Evolutionary conservation across 2,113 vertebrate species (phyloP), one percentile per base, ranked within the genome.

Genomic region (Motacilla tschutschensis): DNA sequence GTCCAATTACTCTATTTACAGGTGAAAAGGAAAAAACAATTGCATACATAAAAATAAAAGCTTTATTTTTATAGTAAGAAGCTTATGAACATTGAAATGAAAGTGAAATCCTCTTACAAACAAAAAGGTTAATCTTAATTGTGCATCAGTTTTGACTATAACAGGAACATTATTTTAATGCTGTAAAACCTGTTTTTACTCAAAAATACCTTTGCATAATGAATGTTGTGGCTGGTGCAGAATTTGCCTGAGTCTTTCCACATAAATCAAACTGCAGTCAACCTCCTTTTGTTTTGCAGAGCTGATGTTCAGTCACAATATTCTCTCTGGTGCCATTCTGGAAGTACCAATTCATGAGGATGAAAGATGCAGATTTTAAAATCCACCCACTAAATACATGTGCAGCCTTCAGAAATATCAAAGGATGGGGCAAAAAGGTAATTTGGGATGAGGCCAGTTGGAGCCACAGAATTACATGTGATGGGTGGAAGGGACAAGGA

Each of bases 1-100:
- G 69, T 92, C 71, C 76, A 95, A 95, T 95, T 94, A 92, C 83
- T 92, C 62, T 91, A 94, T 81, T 95, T 97, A 90, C 76, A 95
- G 90, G 87, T 94, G 70, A 93, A 94, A 96, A 82, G 44, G 43
- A 71, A 85, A 33, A 95, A 95, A 71, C 93, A 90, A 94, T 80
- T 92, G 85, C 62, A 83, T 51, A 63, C 66, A 95, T 95, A 94
- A 95, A 94, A 91, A 93, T 64, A 94, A 90, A 93, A 80, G n/a
- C 59, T 86, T 94, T 92, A 91, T 18, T 85, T 38, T 73, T 62
- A 24, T 20, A 48, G 43, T 55, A 69, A 65, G 88, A 80, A 87
- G 41, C 58, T 95, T 93, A 81, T 88, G 78, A 92, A 94, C 85
- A 93, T 57, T 20, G 54, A 87, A 85, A 66, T 38, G 43, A 88